These are phyloP conservation scores for Grus americana DNA, from an alignment of 2,113 vertebrate genomes.

Conservation along the genomic window DNA sequence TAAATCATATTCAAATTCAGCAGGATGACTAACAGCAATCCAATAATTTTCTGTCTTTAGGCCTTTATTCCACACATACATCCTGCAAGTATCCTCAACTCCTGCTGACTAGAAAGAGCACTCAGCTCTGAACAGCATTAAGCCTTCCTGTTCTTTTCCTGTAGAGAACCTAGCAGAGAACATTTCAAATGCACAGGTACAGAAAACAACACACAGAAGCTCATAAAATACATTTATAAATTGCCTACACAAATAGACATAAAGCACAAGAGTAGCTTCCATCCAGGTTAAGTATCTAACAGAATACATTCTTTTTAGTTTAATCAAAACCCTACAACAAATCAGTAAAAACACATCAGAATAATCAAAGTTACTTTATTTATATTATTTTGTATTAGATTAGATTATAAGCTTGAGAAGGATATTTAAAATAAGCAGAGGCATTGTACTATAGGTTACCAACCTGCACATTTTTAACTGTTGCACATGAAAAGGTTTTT, in stretches of 20 bases:
- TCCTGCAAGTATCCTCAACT: neutral
- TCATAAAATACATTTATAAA: neutral
- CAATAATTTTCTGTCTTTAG: neutral
- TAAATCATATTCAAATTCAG: neutral
- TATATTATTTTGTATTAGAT: neutral
- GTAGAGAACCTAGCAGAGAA: neutral
- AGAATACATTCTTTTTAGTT: neutral
- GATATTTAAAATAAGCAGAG: constrained; percentile 16
- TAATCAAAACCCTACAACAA: neutral
- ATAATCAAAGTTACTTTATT: neutral
- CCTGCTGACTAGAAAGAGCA: neutral
- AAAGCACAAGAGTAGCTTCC: neutral
- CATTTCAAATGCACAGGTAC: neutral
- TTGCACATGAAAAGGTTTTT: constrained; percentile 46
- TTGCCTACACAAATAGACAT: neutral
- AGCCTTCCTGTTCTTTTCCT: neutral
- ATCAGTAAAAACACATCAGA: neutral
- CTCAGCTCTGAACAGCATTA: neutral
- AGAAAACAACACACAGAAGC: neutral
- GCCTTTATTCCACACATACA: neutral
- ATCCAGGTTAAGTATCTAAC: neutral
- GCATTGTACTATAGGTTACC: neutral
- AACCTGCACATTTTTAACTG: neutral
- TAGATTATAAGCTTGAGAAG: neutral
- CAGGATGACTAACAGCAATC: constrained; percentile 12